A percentile compares a stretch with the other conserved stretches of the same genome.
Evolutionary conservation across 2,888 invertebrate genomes (phyloP).

Genomic region (Amiota communis): DNA sequence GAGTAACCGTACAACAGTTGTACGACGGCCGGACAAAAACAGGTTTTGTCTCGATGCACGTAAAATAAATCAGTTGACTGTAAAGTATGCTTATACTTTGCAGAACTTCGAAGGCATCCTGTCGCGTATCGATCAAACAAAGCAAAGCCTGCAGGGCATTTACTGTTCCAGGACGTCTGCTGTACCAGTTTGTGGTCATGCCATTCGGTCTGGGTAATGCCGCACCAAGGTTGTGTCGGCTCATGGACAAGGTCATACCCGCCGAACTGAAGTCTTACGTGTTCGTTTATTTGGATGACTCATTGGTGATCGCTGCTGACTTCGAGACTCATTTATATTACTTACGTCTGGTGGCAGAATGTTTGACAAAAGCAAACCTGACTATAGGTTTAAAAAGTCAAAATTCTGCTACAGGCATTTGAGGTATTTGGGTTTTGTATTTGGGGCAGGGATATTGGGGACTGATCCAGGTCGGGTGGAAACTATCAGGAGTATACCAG

Average conservation of each 20-base stretch:
- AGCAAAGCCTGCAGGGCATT: constrained; percentile 32
- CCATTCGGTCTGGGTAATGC: constrained; percentile 18
- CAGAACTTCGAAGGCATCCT: too few relatives aligned
- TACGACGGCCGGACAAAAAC: constrained; percentile 38
- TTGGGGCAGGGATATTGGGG: neutral
- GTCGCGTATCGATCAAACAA: too few relatives aligned
- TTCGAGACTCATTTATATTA: constrained; percentile 31
- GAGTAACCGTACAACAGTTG: constrained; percentile 32
- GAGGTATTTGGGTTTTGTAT: constrained; percentile 23
- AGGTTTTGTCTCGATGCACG: constrained; percentile 36
- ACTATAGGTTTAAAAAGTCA: constrained; percentile 35
- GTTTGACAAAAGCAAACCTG: constrained; percentile 29
- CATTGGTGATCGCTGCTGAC: constrained; percentile 30
- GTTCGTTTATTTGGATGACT: constrained; percentile 40
- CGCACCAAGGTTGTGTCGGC: constrained; percentile 40
- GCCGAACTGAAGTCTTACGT: constrained; percentile 31
- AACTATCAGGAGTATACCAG: neutral
- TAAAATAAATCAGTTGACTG: constrained; percentile 19
- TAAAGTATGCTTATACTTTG: constrained; percentile 5
- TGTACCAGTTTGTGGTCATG: constrained; percentile 41
- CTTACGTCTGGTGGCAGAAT: constrained; percentile 21
- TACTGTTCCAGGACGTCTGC: constrained; percentile 38
- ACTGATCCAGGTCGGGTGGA: neutral
- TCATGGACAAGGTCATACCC: too few relatives aligned
- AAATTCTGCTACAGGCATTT: constrained; percentile 31